Percentiles rank a stretch among this genome's conserved stretches.
Conservation (phyloP, 35 echinoderm and acorn worm species). For the Holothuria glaberrima region DNA sequence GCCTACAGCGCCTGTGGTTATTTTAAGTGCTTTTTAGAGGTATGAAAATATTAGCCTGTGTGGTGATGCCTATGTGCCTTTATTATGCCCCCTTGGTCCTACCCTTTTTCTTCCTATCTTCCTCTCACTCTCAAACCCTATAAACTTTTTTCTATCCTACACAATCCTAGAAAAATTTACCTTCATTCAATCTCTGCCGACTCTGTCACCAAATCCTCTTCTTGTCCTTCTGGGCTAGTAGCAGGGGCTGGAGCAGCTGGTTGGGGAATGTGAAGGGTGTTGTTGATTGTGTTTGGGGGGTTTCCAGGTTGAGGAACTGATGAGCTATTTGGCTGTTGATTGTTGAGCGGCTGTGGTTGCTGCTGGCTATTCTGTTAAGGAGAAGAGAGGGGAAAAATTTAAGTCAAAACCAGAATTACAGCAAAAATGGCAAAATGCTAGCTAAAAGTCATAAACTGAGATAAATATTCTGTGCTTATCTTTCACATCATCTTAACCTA, state of each 20-base stretch:
- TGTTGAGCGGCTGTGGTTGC: slow-evolving; percentile 53
- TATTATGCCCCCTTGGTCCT: neutral
- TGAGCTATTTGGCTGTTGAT: slow-evolving; percentile 49
- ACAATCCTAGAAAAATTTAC: neutral
- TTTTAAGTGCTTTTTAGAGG: no score
- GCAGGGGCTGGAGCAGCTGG: neutral
- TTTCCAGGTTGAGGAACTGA: slow-evolving; percentile 34
- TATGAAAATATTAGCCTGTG: no score
- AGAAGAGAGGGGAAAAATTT: neutral
- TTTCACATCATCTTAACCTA: no score
- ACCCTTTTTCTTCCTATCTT: neutral
- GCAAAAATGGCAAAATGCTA: no score
- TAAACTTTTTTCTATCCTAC: neutral
- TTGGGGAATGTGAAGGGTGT: slow-evolving; percentile 84
- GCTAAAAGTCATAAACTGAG: no score
- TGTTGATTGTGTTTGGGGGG: slow-evolving; percentile 97
- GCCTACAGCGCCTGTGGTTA: no score
- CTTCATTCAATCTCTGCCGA: neutral
- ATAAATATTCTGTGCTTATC: no score
- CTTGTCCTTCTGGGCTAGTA: slow-evolving; percentile 34
- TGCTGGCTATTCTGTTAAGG: slow-evolving; percentile 35
- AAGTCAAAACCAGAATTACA: no score
- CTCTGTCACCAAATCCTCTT: slow-evolving; percentile 10
- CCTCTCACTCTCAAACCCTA: no score
- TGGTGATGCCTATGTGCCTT: no score